These are phyloP conservation scores for Sarcophaga variegata DNA, from an alignment of 2,888 invertebrate genomes.

Conservation along the genomic window DNA sequence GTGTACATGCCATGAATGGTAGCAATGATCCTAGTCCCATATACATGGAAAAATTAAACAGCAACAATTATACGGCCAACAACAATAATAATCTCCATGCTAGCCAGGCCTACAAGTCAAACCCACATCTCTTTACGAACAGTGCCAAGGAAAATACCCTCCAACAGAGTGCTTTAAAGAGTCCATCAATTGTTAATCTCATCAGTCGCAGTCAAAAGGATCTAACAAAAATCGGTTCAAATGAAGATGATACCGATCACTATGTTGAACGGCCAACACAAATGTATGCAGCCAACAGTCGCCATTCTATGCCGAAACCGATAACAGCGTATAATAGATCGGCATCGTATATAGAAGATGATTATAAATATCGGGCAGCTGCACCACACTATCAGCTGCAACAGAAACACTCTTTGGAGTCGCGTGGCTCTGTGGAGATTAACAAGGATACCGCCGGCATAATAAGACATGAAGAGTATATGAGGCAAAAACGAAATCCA, in stretches of 20 bases:
- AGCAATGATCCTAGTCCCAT: conserved; percentile 82
- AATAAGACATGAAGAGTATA: conserved; percentile 86
- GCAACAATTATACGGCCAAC: conserved; percentile 77
- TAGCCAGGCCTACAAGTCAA: conserved; percentile 87
- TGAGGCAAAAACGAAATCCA: conserved; percentile 79
- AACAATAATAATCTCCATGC: conserved; percentile 69
- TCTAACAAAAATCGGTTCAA: conserved; percentile 84
- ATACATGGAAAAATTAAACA: conserved; percentile 80
- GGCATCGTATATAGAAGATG: conserved; percentile 69
- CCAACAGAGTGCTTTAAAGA: conserved; percentile 84
- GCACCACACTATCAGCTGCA: conserved; percentile 74
- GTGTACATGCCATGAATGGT: conserved; percentile 86
- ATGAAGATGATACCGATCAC: conserved; percentile 71
- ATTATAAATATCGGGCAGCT: conserved; percentile 74
- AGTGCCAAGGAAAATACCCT: conserved; percentile 76
- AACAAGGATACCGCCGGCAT: conserved; percentile 81
- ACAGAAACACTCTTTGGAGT: conserved; percentile 78
- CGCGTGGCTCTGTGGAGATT: conserved; percentile 80
- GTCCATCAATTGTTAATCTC: conserved; percentile 93
- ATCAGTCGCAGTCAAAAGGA: conserved; percentile 92
- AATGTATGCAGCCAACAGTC: conserved; percentile 44
- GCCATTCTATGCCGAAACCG: conserved; percentile 27
- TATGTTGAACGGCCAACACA: conserved; percentile 44
- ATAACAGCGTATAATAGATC: conserved; percentile 47
- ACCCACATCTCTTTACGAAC: conserved; percentile 85